Evolutionary conservation across 2,113 vertebrate genomes (phyloP).

Genomic region (Okapia johnstoni): DNA sequence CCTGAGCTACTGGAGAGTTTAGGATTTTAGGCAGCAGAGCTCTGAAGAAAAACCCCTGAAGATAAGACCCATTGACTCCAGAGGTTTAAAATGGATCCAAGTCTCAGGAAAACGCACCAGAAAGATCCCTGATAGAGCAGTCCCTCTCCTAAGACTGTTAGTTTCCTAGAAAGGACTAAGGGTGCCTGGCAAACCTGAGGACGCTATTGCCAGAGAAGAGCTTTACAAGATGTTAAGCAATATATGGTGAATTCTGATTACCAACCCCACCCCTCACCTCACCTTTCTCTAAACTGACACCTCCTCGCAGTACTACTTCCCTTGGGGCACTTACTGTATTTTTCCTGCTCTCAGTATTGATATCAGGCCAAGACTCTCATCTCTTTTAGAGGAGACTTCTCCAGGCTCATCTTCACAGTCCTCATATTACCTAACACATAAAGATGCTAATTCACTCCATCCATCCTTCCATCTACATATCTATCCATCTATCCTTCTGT

Average conservation of each 20-base stretch:
- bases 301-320: accelerated
- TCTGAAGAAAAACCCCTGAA: background rate
- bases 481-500: accelerated
- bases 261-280: accelerated
- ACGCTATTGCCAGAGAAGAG: accelerated
- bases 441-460: background rate
- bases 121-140: background rate
- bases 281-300: background rate
- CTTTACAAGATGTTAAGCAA: accelerated
- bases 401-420: background rate
- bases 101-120: background rate
- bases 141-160: accelerated
- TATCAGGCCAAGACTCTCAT: background rate
- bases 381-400: background rate
- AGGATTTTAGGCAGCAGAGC: background rate
- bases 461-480: background rate
- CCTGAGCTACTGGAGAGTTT: background rate
- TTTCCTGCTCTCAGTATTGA: background rate
- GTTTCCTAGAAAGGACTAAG: background rate
- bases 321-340: background rate
- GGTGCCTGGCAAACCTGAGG: background rate
- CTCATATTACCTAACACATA: background rate
- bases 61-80: background rate
- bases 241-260: background rate
- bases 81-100: background rate